A percentile compares a stretch with the other conserved stretches of the same genome.
Conservation (phyloP, 2,797 vertebrate genomes). For the Circus cinereus region DNA sequence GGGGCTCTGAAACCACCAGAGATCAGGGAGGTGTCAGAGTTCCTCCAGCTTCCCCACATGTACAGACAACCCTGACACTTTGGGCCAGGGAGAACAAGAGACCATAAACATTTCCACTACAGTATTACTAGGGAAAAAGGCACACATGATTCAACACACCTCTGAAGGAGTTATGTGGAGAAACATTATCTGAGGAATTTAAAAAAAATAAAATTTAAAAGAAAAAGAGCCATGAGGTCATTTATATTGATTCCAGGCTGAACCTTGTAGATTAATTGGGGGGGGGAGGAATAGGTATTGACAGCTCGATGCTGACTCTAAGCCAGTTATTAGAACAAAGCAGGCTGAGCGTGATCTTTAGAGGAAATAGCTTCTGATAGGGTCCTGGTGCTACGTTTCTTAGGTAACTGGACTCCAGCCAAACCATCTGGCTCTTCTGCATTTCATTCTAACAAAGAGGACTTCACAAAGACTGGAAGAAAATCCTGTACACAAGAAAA, state of each 20-base stretch:
- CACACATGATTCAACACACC: not conserved
- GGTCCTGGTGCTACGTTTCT: constrained; percentile 29
- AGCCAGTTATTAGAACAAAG: constrained; percentile 45
- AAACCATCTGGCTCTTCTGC: constrained; percentile 61
- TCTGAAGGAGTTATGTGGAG: not conserved
- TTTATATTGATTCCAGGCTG: constrained; percentile 26
- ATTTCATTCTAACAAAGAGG: constrained; percentile 58
- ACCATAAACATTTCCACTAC: not conserved
- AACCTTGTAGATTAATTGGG: constrained; percentile 34
- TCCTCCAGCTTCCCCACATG: not conserved
- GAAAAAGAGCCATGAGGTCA: not conserved
- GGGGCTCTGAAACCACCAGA: not conserved
- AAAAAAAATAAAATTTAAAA: not conserved
- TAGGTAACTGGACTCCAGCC: constrained; percentile 46
- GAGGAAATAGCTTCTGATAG: constrained; percentile 56
- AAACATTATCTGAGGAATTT: not conserved
- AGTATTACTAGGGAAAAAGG: not conserved
- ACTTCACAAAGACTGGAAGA: constrained; percentile 41
- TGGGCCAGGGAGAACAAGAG: not conserved
- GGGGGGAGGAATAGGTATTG: not conserved
- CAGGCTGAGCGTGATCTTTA: not conserved
- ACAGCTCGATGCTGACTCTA: constrained; percentile 48
- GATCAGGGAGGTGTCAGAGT: not conserved
- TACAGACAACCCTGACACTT: not conserved
- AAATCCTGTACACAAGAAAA: constrained; percentile 1